Base-by-base conservation (phyloP, 2,113 vertebrate genomes). In the Arothron firmamentum region DNA sequence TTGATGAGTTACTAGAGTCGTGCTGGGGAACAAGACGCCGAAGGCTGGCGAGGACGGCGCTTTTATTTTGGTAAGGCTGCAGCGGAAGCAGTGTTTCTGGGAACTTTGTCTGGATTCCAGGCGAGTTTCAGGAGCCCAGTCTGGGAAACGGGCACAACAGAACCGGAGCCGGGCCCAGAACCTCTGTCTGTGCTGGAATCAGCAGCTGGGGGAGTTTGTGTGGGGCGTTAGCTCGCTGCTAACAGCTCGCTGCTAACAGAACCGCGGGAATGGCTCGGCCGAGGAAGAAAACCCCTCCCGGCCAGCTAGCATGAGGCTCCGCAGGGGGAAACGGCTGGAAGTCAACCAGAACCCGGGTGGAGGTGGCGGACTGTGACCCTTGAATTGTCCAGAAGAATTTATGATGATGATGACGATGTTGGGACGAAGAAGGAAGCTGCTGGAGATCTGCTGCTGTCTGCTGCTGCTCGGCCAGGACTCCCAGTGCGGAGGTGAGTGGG, bases 361-460 rank as follows among this genome's bases (percentile, higher is more conserved):
- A 54, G 9, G 11, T 20, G 48, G 1, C 12, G 25, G 13, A 12
- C 47, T 52, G 51, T 47, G 53, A 68, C 59, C 21, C 25, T 54
- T 45, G 28, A 14, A 59, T 9, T 21, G 1, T 19, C 34, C 11
- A 17, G 49, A 6, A 56, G 52, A 52, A 51, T 15, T 23, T 2
- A 23, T 23, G 21, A n/a, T 17, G 54, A 25, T 16, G 28, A 15
- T 3, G 41, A 38, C 12, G 45, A 38, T 2, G 42, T 63, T 61
- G 64, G 64, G 60, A 62, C 58, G 70, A 3, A 69, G 56, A 65
- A 59, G 2, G 38, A 52, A 48, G 57, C 63, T 77, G 75, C 62
- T 84, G 72, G 70, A 62, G 45, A 6, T 80, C 63, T 74, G 55
- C 57, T 65, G 69, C 55, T 75, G 65, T 69, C 59, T 78, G 23